Base-by-base conservation (phyloP, 2,113 vertebrate genomes). In the Lasiurus borealis region DNA sequence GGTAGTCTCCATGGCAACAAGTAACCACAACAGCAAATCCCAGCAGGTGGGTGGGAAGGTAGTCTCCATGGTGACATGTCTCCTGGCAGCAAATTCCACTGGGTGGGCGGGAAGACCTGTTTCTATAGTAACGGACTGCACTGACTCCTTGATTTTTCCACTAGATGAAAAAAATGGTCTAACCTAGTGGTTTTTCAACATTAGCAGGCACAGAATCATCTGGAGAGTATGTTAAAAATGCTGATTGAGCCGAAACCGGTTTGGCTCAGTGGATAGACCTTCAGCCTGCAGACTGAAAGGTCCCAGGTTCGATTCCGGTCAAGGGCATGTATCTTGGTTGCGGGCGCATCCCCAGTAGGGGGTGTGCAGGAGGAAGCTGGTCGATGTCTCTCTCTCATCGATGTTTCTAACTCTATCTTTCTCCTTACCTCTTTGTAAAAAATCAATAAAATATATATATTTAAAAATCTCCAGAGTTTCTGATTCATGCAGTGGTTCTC, bases 41-140 rank as follows among this genome's bases (percentile, higher is more conserved):
- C 97, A 97, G 97, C 93, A 97, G 97, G 97, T 97, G 97, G 97
- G 96, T 88, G 97, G 97, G 97, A 97, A 97, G 97, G 95, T 96
- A 95, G 97, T 97, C 96, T 97, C 97, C 97, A 97, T 97, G 97
- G 97, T 95, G 95, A 97, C 92, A 93, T 75, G 83, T 95, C 95
- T 96, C 90, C 95, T 97, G 91, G 92, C 95, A 91, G 96, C 96
- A 97, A 97, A 97, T 97, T 94, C 95, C 93, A 93, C 95, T 95
- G 95, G 92, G 97, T 96, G 75, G 95, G 97, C 29, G 48, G 93
- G 96, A 96, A 97, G 90, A 95, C 89, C 85, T 95, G 97, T 97
- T 97, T 96, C 97, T 96, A 88, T 96, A 96, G 96, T 93, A 97
- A 97, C 88, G 1, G 54, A 57, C 82, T 71, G 78, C 77, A 64